Conservation (phyloP, 2,797 vertebrate species). For the Squalus acanthias region DNA sequence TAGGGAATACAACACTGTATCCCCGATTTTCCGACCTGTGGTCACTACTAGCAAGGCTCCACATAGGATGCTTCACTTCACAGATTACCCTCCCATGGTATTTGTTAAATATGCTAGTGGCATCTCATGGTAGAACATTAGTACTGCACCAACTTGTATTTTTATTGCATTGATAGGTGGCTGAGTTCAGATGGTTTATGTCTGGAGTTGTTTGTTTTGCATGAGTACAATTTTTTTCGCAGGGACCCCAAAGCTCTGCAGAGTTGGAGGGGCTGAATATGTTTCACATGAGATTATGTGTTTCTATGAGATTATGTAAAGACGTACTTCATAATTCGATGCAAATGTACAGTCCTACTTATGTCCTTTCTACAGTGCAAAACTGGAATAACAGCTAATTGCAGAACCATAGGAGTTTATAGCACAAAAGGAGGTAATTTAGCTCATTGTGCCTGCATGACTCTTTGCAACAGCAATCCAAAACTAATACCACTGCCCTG, state of each 20-base stretch:
- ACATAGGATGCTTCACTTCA: neutral
- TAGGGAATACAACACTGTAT: neutral
- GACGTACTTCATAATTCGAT: neutral
- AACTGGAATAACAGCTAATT: neutral
- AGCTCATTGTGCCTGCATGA: neutral
- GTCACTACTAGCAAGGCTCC: neutral
- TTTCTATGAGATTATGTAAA: neutral
- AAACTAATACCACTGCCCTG: neutral
- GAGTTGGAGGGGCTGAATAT: neutral
- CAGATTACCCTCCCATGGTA: neutral
- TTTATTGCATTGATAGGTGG: neutral
- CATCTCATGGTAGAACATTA: neutral
- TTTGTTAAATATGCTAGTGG: neutral
- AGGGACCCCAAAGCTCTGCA: neutral
- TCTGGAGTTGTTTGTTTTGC: neutral
- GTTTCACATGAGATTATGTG: neutral
- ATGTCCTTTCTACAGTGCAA: neutral
- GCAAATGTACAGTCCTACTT: neutral
- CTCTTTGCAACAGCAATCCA: neutral
- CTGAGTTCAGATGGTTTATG: neutral
- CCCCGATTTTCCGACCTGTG: neutral
- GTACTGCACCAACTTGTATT: neutral
- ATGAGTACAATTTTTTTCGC: too few species aligned
- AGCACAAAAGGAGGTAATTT: neutral
- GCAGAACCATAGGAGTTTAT: neutral